Conservation (phyloP, 2,113 vertebrate genomes). For the Nothoprocta pentlandii region DNA sequence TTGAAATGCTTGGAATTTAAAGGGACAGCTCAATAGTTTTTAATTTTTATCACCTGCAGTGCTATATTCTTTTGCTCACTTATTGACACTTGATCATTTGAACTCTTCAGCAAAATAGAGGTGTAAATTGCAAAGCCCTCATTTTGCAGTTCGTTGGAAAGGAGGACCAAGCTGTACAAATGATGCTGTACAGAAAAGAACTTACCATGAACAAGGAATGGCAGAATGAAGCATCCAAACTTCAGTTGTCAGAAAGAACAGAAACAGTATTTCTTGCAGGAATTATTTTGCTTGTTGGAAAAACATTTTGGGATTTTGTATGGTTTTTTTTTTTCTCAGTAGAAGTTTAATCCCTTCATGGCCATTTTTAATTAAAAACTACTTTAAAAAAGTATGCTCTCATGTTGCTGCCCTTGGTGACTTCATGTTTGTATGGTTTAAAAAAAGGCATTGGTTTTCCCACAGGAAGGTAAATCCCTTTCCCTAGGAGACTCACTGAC, state of each 20-base stretch:
- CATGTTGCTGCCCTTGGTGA: neutral
- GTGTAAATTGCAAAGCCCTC: neutral
- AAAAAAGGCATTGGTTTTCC: neutral
- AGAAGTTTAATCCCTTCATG: neutral
- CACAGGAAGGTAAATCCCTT: neutral
- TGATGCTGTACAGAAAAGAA: neutral
- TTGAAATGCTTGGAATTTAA: neutral
- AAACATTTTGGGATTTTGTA: neutral
- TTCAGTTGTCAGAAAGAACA: neutral
- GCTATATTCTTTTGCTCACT: neutral
- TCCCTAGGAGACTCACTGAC: neutral
- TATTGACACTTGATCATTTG: neutral
- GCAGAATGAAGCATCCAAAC: neutral
- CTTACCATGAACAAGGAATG: neutral
- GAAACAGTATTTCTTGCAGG: neutral
- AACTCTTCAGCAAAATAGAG: neutral
- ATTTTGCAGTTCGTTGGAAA: neutral
- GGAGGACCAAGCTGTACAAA: neutral
- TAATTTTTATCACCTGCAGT: neutral
- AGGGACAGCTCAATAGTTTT: neutral
- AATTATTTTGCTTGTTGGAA: neutral
- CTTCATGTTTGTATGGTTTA: neutral
- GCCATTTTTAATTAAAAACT: neutral
- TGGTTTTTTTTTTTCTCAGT: neutral
- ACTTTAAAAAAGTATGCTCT: neutral